A percentile compares a stretch with the other conserved stretches of the same genome.
Evolutionary conservation across 2,113 vertebrate genomes (phyloP).

Genomic region (Vimba vimba): DNA sequence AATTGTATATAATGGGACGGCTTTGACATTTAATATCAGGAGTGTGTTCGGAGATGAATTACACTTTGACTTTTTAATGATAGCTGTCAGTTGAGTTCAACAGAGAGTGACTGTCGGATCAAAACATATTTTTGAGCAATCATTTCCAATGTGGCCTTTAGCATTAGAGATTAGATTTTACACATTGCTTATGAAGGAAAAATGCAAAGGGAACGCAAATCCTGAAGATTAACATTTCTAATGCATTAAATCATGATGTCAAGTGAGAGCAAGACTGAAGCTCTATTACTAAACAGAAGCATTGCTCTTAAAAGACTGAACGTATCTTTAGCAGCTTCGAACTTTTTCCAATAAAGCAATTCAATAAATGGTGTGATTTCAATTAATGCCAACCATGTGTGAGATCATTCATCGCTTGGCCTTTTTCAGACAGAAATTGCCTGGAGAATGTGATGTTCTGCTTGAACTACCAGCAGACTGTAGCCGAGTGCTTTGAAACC

Average conservation of each 20-base stretch:
- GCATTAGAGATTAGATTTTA: background rate
- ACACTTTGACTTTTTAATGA: slow-evolving; percentile 47
- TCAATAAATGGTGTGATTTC: slow-evolving; percentile 49
- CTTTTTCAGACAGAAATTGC: slow-evolving; percentile 54
- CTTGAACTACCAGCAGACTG: slow-evolving; percentile 55
- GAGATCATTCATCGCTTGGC: slow-evolving; percentile 45
- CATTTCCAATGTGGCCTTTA: slow-evolving; percentile 3
- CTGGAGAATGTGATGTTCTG: slow-evolving; percentile 60
- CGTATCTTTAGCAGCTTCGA: background rate
- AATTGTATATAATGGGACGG: slow-evolving; percentile 49
- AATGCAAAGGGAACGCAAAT: too few species aligned
- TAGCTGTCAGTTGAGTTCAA: slow-evolving; percentile 25
- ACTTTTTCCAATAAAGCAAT: slow-evolving; percentile 12
- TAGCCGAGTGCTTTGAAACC: slow-evolving; percentile 47
- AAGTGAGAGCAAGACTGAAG: background rate
- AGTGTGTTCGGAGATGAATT: slow-evolving; percentile 47
- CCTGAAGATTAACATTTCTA: background rate
- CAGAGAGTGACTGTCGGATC: background rate
- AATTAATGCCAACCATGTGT: slow-evolving; percentile 56
- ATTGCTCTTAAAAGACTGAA: background rate
- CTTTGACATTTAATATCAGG: slow-evolving; percentile 63
- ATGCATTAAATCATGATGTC: background rate
- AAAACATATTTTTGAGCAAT: slow-evolving; percentile 37
- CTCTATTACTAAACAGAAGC: background rate
- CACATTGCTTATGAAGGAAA: background rate